Base-by-base conservation (phyloP, 1,140 invertebrate species). In the Rhopalosiphum padi region DNA sequence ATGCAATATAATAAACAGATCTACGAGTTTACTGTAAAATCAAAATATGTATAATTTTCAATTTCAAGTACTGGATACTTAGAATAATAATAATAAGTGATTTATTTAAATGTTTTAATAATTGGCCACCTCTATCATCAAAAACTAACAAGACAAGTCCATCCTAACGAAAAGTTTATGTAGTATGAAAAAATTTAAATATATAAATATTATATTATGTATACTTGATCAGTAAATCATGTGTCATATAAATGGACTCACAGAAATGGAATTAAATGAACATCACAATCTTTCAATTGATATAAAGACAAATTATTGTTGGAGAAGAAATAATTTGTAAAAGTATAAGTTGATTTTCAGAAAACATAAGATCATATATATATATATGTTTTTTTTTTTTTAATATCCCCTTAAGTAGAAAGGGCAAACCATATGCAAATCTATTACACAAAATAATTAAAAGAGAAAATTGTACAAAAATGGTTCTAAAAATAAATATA, bases 391-490 rank as follows among this genome's bases (percentile, higher is more conserved):
- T 35, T 22, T 83, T 48, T 87, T 48, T 30, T 25, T 11, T 51
- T 23, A 89, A 51, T 77, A 30, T 23, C 43, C 30, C 18, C 37
- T 82, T 21, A 43, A 35, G 90, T 48, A 91, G 18, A 77, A 77
- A 23, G 68, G 7, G 22, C 9, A 41, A 35, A 82, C 35, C 1
- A 7, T 48, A 92, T 35, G 37, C 82, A 82, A 8, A 92, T 82
- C 43, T 51, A 82, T 82, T 53, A 85, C 22, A 93, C 43, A 82
- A 93, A 86, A 93, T 48, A 93, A 93, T 51, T 53, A 86, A 55
- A 93, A 30, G n/a, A 85, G 41, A 86, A 86, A 86, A 86, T 86
- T 93, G 68, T 93, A 93, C 68, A 93, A 93, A 92, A 92, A 85
- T 60, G 77, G 53, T 83, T 35, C 77, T 92, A 92, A 92, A 92